phyloP scores from a whole-genome alignment of 2,797 vertebrate species.

The Ctenochaetus hawaiiensis region DNA sequence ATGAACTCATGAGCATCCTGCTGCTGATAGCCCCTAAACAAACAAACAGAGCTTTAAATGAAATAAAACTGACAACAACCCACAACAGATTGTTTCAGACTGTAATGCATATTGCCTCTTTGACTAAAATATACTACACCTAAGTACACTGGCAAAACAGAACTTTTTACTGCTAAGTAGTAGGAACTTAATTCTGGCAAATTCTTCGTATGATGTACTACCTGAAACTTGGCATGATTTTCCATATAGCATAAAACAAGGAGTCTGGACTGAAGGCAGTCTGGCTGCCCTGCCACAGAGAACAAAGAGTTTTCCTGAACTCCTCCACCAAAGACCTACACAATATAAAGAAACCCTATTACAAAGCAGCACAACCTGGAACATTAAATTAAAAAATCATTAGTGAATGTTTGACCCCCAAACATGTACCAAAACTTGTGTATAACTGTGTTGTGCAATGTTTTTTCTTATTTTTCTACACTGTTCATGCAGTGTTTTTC shows the following conservation, averaged over 20 bases:
- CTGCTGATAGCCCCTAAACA: constrained; percentile 95
- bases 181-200: background rate
- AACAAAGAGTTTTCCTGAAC: constrained; percentile 98
- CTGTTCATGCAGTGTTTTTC: no score
- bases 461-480: background rate
- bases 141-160: background rate
- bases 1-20: constrained; percentile 99
- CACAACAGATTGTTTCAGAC: background rate
- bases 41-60: constrained; percentile 40
- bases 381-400: background rate
- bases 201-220: constrained; percentile 83
- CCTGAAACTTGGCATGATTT: constrained; percentile 99
- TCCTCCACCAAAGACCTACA: constrained; percentile 96
- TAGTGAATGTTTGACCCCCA: no score
- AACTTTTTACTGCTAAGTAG: background rate
- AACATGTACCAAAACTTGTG: no score
- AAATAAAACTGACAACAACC: background rate
- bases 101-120: background rate
- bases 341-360: constrained; percentile 49
- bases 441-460: background rate
- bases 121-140: background rate
- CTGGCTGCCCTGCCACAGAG: constrained; percentile 97
- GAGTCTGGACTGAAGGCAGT: constrained; percentile 98
- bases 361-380: background rate
- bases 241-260: constrained; percentile 98